phyloP scores from a whole-genome alignment of 1,140 invertebrate genomes.

The Monochamus saltuarius region DNA sequence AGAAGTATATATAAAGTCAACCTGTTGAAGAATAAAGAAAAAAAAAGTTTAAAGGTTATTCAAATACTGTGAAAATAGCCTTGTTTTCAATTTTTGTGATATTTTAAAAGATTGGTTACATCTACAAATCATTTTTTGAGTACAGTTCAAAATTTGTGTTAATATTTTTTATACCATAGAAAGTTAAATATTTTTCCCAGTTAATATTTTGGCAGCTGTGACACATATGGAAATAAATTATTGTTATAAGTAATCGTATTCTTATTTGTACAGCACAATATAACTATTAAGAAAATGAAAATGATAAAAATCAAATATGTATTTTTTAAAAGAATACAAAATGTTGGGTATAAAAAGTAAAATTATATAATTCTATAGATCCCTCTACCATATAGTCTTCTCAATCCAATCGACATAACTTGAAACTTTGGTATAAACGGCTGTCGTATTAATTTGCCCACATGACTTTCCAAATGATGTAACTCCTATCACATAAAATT shows the following conservation, averaged over 20 bases:
- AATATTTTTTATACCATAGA: neutral
- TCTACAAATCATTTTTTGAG: too few species aligned
- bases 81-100: too few species aligned
- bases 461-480: slow-evolving; percentile 61
- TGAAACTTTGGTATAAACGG: slow-evolving; percentile 61
- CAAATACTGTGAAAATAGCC: too few species aligned
- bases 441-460: slow-evolving; percentile 55
- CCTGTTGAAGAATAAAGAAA: too few species aligned
- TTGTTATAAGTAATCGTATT: slow-evolving; percentile 9
- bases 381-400: slow-evolving; percentile 41
- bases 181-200: neutral
- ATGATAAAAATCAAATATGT: neutral
- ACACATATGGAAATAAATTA: slow-evolving; percentile 9
- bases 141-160: too few species aligned
- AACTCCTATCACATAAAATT: slow-evolving; percentile 57
- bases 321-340: slow-evolving; percentile 12
- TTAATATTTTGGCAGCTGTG: neutral
- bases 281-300: slow-evolving; percentile 5
- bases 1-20: too few species aligned
- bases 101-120: too few species aligned
- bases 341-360: slow-evolving; percentile 17
- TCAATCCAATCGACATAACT: slow-evolving; percentile 64
- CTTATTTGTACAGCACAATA: slow-evolving; percentile 21
- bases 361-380: neutral
- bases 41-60: too few species aligned